These are phyloP conservation scores for Microdon myrmicae DNA, from an alignment of 2,888 invertebrate genomes.

Conservation along the genomic window DNA sequence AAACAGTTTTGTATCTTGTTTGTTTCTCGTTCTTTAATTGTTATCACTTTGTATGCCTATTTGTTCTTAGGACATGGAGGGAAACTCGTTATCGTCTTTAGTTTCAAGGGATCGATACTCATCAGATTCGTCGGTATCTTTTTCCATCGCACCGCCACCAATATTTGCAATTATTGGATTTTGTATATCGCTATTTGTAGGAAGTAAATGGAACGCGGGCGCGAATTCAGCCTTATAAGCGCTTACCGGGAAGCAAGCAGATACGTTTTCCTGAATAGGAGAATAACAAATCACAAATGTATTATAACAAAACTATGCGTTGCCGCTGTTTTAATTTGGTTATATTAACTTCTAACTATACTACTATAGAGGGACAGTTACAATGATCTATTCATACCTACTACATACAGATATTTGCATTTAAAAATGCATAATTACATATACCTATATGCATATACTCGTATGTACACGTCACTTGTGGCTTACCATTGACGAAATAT, in stretches of 20 bases:
- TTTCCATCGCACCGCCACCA: conserved; percentile 53
- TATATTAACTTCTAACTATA: too few species aligned
- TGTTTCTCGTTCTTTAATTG: too few species aligned
- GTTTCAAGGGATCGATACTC: conserved; percentile 67
- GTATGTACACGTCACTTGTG: too few species aligned
- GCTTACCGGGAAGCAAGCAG: conserved; percentile 29
- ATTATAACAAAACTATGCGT: conserved; percentile 27
- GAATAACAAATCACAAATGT: conserved; percentile 41
- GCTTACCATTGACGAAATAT: conserved; percentile 48
- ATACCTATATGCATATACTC: too few species aligned
- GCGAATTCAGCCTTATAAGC: conserved; percentile 7
- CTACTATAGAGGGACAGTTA: too few species aligned
- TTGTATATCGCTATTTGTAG: conserved; percentile 33
- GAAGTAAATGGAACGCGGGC: conserved; percentile 15
- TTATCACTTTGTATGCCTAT: too few species aligned
- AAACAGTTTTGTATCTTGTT: too few species aligned
- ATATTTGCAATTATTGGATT: conserved; percentile 44
- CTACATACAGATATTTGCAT: too few species aligned
- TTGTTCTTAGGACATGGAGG: conserved; percentile 48
- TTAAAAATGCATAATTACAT: too few species aligned
- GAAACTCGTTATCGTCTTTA: conserved; percentile 64
- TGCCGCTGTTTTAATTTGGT: conserved; percentile 9
- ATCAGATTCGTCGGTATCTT: conserved; percentile 63
- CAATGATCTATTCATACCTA: too few species aligned
- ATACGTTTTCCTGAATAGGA: conserved; percentile 39